Percentiles rank a stretch among this genome's conserved stretches.
phyloP scores from a whole-genome alignment of 2,888 invertebrate genomes.

The Eilema sororculum region DNA sequence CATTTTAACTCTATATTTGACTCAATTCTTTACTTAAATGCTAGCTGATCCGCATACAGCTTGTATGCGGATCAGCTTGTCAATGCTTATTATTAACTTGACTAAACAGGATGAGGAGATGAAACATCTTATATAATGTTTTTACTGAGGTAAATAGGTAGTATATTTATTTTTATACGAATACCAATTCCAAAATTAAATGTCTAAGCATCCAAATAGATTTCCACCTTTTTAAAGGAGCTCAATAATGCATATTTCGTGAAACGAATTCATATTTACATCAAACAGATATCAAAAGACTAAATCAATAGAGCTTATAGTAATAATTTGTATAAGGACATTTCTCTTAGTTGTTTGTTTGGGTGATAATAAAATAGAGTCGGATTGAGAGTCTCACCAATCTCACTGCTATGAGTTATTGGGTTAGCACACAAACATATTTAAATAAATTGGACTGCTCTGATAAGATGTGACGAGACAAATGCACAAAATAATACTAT shows the following conservation, averaged over 20 bases:
- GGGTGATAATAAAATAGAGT: slow-evolving; percentile 25
- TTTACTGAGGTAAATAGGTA: too few species aligned
- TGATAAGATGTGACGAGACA: slow-evolving; percentile 18
- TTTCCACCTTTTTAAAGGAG: neutral
- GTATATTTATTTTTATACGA: neutral
- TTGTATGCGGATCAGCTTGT: too few species aligned
- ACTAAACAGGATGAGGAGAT: too few species aligned
- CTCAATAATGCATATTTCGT: neutral
- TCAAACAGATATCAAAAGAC: neutral
- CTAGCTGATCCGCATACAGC: neutral
- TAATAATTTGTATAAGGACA: slow-evolving; percentile 26
- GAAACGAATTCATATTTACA: neutral
- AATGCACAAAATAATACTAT: slow-evolving; percentile 23
- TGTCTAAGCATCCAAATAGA: neutral
- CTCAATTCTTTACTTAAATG: neutral
- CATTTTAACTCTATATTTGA: slow-evolving; percentile 4
- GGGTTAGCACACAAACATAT: slow-evolving; percentile 30
- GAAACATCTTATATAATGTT: too few species aligned
- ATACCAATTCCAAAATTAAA: neutral
- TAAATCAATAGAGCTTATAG: slow-evolving; percentile 14
- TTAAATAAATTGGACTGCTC: slow-evolving; percentile 29
- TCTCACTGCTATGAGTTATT: slow-evolving; percentile 26
- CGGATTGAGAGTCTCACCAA: slow-evolving; percentile 16
- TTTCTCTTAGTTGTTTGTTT: slow-evolving; percentile 41
- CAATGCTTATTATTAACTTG: too few species aligned